Evolutionary conservation across 2,113 vertebrate species (phyloP).

Genomic region (Myotis davidii): DNA sequence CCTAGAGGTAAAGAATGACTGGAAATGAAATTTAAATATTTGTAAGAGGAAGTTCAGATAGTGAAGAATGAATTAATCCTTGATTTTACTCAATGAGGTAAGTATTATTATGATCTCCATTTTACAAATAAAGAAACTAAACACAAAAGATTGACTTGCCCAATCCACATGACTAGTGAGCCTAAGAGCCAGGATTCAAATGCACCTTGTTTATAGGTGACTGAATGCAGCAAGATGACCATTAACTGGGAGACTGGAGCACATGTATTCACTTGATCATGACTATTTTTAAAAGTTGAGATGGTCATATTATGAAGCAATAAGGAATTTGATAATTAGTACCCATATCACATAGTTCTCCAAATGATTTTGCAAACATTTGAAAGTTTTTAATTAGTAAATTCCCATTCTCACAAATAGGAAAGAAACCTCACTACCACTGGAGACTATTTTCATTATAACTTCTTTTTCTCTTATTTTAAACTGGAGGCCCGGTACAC

Average conservation of each 20-base stretch:
- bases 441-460: background rate
- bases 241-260: background rate
- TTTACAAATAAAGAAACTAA: background rate
- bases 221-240: background rate
- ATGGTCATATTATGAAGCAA: background rate
- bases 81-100: background rate
- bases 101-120: background rate
- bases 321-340: background rate
- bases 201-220: background rate
- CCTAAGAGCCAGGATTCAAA: background rate
- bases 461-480: background rate
- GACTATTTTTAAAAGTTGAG: background rate
- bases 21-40: background rate
- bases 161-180: background rate
- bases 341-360: background rate
- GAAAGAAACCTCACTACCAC: background rate
- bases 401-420: background rate
- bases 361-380: constrained; percentile 10
- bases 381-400: background rate
- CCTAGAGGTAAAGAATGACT: background rate
- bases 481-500: background rate
- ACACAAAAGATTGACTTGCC: background rate
- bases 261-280: background rate
- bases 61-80: background rate
- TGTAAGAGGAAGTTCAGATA: background rate